phyloP scores from a whole-genome alignment of 2,888 invertebrate genomes.

The Ligdia adustata region DNA sequence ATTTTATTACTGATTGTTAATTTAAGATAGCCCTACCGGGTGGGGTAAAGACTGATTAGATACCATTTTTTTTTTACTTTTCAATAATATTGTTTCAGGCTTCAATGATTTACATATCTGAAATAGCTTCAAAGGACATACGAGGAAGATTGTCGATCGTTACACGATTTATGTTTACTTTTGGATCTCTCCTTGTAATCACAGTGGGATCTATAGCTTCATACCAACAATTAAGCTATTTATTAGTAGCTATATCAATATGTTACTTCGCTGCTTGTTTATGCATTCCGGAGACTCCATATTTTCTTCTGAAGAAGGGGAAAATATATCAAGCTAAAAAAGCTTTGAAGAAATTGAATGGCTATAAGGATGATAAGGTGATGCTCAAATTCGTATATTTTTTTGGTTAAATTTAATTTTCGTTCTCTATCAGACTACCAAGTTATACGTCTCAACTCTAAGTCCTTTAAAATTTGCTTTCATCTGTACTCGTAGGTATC shows the following conservation, averaged over 20 bases:
- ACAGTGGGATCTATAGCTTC: constrained; percentile 62
- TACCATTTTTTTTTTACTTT: not conserved
- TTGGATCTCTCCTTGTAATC: constrained; percentile 65
- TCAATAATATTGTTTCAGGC: constrained; percentile 48
- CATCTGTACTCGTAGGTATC: too few relatives aligned
- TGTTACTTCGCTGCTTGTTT: constrained; percentile 70
- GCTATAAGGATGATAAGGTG: constrained; percentile 52
- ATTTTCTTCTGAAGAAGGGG: constrained; percentile 78
- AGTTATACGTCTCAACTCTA: too few relatives aligned
- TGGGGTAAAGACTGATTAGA: too few relatives aligned
- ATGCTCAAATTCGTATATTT: too few relatives aligned
- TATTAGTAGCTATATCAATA: constrained; percentile 67
- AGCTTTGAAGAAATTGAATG: constrained; percentile 61
- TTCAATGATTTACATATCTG: constrained; percentile 64
- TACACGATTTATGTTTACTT: constrained; percentile 58
- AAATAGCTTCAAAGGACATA: constrained; percentile 71
- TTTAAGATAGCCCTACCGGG: too few relatives aligned
- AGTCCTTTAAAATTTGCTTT: too few relatives aligned
- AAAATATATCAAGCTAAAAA: constrained; percentile 64
- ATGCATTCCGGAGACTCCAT: constrained; percentile 84
- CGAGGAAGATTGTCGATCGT: constrained; percentile 59
- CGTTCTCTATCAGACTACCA: too few relatives aligned
- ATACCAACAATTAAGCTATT: constrained; percentile 62
- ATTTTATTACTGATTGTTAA: too few relatives aligned
- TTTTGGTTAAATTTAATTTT: not conserved